Evolutionary conservation across 2,888 invertebrate genomes (phyloP).

Genomic region (Dendrolimus pini): DNA sequence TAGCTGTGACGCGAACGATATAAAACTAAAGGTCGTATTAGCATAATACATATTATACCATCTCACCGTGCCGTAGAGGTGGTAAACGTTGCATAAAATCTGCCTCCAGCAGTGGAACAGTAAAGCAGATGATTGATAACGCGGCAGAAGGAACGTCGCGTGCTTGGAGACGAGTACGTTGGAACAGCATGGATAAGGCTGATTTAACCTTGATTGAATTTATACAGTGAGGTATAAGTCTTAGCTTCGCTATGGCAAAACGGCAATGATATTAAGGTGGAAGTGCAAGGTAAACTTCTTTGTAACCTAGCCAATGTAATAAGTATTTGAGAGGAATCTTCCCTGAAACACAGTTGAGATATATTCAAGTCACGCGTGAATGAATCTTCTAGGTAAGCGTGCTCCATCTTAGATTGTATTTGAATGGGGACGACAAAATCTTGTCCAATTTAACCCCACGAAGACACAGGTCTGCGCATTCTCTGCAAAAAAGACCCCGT

Average conservation of each 20-base stretch:
- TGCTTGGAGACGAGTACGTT: conserved; percentile 35
- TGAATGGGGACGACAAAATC: too few relatives aligned
- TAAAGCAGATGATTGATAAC: conserved; percentile 68
- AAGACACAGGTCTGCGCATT: too few relatives aligned
- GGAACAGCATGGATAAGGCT: conserved; percentile 29
- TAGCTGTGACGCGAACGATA: background rate
- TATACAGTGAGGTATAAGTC: background rate
- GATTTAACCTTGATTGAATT: background rate
- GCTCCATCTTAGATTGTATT: too few relatives aligned
- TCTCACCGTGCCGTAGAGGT: conserved; percentile 8
- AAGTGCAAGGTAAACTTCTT: conserved; percentile 29
- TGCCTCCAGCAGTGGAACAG: conserved; percentile 37
- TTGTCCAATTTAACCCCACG: too few relatives aligned
- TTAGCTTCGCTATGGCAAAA: background rate
- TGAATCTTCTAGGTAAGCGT: too few relatives aligned
- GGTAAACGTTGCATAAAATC: conserved; percentile 50
- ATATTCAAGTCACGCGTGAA: too few relatives aligned
- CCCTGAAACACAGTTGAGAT: too few relatives aligned
- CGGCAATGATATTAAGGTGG: background rate
- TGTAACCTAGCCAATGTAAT: conserved; percentile 1
- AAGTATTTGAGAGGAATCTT: too few relatives aligned
- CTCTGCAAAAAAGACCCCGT: too few relatives aligned
- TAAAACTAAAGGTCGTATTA: background rate
- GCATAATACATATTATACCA: background rate
- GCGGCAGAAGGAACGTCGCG: conserved; percentile 49